Evolutionary conservation across 1,140 invertebrate species (phyloP).

Genomic region (Lordiphosa collinella): DNA sequence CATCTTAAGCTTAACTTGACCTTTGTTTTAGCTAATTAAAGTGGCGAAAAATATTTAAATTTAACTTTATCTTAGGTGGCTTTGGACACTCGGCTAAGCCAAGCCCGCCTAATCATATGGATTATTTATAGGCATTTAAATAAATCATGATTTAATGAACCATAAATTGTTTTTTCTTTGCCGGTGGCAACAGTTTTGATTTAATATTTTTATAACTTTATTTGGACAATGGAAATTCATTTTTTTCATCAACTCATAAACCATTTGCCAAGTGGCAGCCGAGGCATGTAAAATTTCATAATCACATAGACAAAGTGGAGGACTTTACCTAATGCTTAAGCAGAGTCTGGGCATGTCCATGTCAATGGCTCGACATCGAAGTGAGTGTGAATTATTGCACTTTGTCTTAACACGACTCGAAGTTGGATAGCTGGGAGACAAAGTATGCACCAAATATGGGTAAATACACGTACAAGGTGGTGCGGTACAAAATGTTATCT

Average conservation of each 20-base stretch:
- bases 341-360: constrained; percentile 43
- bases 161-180: constrained; percentile 55
- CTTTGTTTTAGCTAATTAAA: constrained; percentile 45
- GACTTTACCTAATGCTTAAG: background rate
- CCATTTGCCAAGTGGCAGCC: constrained; percentile 54
- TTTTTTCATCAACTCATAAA: constrained; percentile 60
- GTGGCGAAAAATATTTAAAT: constrained; percentile 22
- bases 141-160: constrained; percentile 67
- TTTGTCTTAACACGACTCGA: constrained; percentile 63
- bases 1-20: constrained; percentile 21
- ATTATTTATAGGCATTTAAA: constrained; percentile 63
- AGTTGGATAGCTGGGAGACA: constrained; percentile 26
- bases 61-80: constrained; percentile 9
- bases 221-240: constrained; percentile 36
- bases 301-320: constrained; percentile 18
- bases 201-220: constrained; percentile 39
- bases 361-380: constrained; percentile 42
- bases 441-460: constrained; percentile 42
- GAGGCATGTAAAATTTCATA: constrained; percentile 65
- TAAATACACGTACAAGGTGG: constrained; percentile 10
- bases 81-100: constrained; percentile 23
- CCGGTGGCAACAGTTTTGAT: constrained; percentile 35
- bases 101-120: constrained; percentile 22
- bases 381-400: constrained; percentile 76
- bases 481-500: constrained; percentile 49